A percentile compares a stretch with the other conserved stretches of the same genome.
Evolutionary conservation across 2,888 invertebrate genomes (phyloP).

Genomic region (Lomographa bimaculata): DNA sequence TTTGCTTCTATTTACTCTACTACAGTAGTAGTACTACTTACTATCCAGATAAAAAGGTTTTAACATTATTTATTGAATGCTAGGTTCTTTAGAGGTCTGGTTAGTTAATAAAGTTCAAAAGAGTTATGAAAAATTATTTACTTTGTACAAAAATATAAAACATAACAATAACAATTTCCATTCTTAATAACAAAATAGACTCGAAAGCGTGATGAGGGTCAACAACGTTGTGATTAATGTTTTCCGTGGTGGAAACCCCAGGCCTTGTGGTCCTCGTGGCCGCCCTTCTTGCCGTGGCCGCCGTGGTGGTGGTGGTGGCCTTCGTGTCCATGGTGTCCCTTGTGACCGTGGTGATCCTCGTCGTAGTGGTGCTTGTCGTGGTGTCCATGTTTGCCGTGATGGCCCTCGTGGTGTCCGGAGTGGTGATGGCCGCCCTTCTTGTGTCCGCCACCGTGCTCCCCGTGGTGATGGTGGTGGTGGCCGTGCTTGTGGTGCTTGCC

Average conservation of each 20-base stretch:
- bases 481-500: slow-evolving; percentile 92
- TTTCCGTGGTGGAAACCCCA: slow-evolving; percentile 86
- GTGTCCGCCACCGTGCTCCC: slow-evolving; percentile 89
- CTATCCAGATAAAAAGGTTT: too few species aligned
- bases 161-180: slow-evolving; percentile 59
- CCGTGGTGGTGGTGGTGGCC: slow-evolving; percentile 89
- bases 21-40: too few species aligned
- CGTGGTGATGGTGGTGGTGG: slow-evolving; percentile 89
- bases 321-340: slow-evolving; percentile 91
- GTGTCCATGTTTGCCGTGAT: slow-evolving; percentile 91
- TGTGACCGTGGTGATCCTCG: slow-evolving; percentile 90
- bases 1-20: too few species aligned
- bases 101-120: too few species aligned
- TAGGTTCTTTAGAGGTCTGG: too few species aligned
- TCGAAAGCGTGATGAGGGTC: slow-evolving; percentile 35
- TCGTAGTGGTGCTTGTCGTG: slow-evolving; percentile 92
- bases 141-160: slow-evolving; percentile 62
- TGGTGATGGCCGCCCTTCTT: slow-evolving; percentile 92
- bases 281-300: slow-evolving; percentile 90
- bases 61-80: too few species aligned
- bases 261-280: slow-evolving; percentile 88
- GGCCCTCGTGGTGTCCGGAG: slow-evolving; percentile 89
- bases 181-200: slow-evolving; percentile 61
- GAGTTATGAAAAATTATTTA: slow-evolving; percentile 46
- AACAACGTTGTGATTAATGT: slow-evolving; percentile 50